Conservation (phyloP, 1,140 invertebrate genomes). For the Bombus superbus region DNA sequence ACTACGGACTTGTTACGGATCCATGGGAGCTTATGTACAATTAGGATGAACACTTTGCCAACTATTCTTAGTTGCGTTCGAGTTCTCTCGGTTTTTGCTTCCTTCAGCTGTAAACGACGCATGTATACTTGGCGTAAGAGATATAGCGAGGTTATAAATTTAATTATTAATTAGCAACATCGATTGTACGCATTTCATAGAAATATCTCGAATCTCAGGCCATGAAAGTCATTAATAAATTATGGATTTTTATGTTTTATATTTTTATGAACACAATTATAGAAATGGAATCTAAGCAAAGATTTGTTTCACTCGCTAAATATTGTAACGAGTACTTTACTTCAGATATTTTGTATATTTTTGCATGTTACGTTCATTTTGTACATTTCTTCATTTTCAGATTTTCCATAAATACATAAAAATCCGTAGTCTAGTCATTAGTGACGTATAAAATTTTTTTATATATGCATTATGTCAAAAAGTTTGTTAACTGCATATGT, state of each 20-base stretch:
- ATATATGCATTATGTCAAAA: too few relatives aligned
- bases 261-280: too few relatives aligned
- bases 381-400: too few relatives aligned
- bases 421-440: too few relatives aligned
- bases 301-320: too few relatives aligned
- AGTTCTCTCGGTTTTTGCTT: constrained; percentile 8
- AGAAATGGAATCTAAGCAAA: too few relatives aligned
- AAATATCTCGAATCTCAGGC: background rate
- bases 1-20: constrained; percentile 30
- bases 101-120: constrained; percentile 35
- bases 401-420: too few relatives aligned
- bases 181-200: background rate
- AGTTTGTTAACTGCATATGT: too few relatives aligned
- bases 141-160: background rate
- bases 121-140: background rate
- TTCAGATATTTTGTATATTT: too few relatives aligned
- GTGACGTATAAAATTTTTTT: too few relatives aligned
- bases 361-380: too few relatives aligned
- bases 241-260: background rate
- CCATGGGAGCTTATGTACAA: constrained; percentile 32
- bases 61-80: background rate
- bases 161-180: background rate
- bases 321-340: too few relatives aligned
- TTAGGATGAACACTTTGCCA: constrained; percentile 23
- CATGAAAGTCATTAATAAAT: background rate